These are phyloP conservation scores for Magallana ariakensis DNA, from an alignment of 1,140 invertebrate genomes.

Conservation along the genomic window DNA sequence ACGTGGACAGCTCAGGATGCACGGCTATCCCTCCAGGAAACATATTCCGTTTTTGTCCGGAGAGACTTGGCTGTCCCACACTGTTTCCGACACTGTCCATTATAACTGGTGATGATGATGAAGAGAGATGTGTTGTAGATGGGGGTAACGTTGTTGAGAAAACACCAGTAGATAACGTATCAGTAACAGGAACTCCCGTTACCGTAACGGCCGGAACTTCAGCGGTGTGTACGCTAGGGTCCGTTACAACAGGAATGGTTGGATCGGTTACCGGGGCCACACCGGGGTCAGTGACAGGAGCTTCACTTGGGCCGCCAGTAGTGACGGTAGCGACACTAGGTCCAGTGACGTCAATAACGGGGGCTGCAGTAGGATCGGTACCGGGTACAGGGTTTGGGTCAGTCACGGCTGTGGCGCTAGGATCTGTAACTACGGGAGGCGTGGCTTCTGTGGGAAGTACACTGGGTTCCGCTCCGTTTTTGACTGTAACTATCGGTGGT, in stretches of 20 bases:
- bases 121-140: background rate
- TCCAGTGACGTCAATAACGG: background rate
- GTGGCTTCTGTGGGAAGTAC: background rate
- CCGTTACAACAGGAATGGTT: background rate
- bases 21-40: conserved; percentile 16
- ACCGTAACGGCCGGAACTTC: background rate
- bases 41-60: conserved; percentile 18
- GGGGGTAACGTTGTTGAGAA: background rate
- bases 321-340: background rate
- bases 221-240: background rate
- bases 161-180: background rate
- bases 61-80: conserved; percentile 8
- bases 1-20: background rate
- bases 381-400: background rate
- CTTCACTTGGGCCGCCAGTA: background rate
- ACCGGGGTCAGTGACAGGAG: background rate
- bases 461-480: background rate
- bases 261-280: background rate
- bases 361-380: background rate
- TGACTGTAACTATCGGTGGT: background rate
- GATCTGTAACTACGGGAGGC: no score
- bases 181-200: background rate
- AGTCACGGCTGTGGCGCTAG: background rate
- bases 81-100: conserved; percentile 12
- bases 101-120: background rate